phyloP scores from a whole-genome alignment of 2,888 invertebrate genomes.

The Apocheima hispidaria region DNA sequence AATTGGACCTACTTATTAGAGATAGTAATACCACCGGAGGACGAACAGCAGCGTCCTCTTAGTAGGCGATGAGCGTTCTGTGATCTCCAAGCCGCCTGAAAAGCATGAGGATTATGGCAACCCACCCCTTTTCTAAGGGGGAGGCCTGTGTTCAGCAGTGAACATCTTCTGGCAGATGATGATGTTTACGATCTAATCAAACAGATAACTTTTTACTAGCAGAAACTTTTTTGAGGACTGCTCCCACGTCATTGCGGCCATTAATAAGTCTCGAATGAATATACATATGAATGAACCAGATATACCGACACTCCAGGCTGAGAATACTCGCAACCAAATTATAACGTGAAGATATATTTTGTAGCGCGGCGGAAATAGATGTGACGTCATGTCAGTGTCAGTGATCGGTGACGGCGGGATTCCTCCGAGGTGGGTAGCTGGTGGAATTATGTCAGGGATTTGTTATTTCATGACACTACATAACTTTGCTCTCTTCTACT shows the following conservation, averaged over 20 bases:
- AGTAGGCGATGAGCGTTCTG: too few species aligned
- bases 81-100: too few species aligned
- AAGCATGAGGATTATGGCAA: too few species aligned
- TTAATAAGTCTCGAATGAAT: constrained; percentile 18
- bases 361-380: constrained; percentile 11
- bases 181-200: neutral
- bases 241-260: constrained; percentile 4
- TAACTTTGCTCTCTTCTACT: neutral
- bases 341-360: constrained; percentile 7
- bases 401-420: constrained; percentile 4
- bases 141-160: too few species aligned
- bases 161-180: too few species aligned
- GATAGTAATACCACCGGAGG: too few species aligned
- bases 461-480: neutral
- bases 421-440: neutral
- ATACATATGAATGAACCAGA: constrained; percentile 42
- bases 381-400: constrained; percentile 11
- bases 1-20: too few species aligned
- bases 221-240: neutral
- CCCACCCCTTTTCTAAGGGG: too few species aligned
- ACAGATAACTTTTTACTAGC: neutral
- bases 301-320: constrained; percentile 20
- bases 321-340: constrained; percentile 11
- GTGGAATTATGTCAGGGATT: constrained; percentile 7
- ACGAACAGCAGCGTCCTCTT: too few species aligned